Evolutionary conservation across 2,113 vertebrate species (phyloP).

Genomic region (Catharus minimus): DNA sequence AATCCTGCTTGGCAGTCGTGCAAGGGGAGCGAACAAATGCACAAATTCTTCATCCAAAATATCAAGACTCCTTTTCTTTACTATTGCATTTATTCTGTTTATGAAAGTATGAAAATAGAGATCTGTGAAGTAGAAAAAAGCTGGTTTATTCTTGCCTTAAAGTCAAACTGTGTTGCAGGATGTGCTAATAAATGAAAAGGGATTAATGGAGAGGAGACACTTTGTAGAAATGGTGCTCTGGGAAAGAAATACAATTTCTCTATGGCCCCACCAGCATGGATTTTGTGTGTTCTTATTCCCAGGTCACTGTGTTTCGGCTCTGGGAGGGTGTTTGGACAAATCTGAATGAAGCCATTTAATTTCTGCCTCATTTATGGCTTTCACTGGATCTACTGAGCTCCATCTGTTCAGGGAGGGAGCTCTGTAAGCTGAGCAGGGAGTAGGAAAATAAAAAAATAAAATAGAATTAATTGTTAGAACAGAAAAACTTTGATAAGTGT

Average conservation of each 20-base stretch:
- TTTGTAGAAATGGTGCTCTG: neutral
- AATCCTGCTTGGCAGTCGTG: slow-evolving; percentile 15
- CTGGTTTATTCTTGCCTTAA: neutral
- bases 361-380: neutral
- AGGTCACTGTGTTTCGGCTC: neutral
- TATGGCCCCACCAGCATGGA: neutral
- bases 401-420: neutral
- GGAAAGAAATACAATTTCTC: neutral
- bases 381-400: neutral
- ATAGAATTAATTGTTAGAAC: neutral
- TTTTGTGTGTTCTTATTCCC: neutral
- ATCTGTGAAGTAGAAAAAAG: neutral
- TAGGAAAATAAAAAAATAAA: neutral
- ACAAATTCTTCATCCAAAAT: neutral
- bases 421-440: neutral
- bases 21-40: neutral
- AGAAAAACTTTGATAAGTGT: neutral
- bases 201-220: neutral
- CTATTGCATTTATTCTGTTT: neutral
- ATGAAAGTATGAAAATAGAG: neutral
- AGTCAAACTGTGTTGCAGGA: neutral
- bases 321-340: neutral
- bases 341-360: neutral
- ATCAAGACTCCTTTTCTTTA: neutral
- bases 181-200: neutral